Evolutionary conservation across 2,113 vertebrate genomes (phyloP).

Genomic region (Elgaria multicarinata): DNA sequence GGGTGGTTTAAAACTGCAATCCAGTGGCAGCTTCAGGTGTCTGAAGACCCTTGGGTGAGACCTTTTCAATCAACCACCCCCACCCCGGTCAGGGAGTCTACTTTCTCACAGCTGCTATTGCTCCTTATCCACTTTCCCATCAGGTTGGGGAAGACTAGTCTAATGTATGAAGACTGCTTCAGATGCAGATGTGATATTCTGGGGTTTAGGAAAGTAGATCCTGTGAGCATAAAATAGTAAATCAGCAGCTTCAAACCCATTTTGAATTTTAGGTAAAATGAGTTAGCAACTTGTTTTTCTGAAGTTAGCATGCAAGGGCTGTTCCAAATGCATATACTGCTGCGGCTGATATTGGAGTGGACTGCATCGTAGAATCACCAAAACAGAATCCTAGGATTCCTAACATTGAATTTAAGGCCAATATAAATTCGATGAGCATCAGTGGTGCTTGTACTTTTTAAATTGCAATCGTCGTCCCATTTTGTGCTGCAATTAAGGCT

Average conservation of each 20-base stretch:
- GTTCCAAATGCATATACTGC: not conserved
- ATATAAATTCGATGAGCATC: not conserved
- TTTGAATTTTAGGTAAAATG: not conserved
- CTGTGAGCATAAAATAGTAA: slow-evolving; percentile 26
- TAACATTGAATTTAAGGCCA: not conserved
- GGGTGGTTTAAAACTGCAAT: too few species aligned
- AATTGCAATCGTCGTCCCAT: not conserved
- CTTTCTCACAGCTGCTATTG: too few species aligned
- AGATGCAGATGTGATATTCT: too few species aligned
- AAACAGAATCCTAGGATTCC: not conserved
- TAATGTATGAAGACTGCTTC: not conserved
- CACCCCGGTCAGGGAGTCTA: too few species aligned
- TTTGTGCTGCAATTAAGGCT: not conserved
- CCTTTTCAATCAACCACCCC: too few species aligned
- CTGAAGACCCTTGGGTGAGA: too few species aligned
- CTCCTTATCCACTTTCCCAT: too few species aligned
- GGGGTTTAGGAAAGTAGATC: not conserved
- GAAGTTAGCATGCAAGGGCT: not conserved
- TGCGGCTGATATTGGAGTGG: not conserved
- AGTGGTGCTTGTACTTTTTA: not conserved
- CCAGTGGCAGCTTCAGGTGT: too few species aligned
- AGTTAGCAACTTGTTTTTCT: not conserved
- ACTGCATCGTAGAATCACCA: not conserved
- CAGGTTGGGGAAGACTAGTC: too few species aligned
- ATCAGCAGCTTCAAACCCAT: not conserved